Percentiles rank a stretch among this genome's conserved stretches.
phyloP scores from a whole-genome alignment of 2,113 vertebrate genomes.

The Opisthocomus hoazin region DNA sequence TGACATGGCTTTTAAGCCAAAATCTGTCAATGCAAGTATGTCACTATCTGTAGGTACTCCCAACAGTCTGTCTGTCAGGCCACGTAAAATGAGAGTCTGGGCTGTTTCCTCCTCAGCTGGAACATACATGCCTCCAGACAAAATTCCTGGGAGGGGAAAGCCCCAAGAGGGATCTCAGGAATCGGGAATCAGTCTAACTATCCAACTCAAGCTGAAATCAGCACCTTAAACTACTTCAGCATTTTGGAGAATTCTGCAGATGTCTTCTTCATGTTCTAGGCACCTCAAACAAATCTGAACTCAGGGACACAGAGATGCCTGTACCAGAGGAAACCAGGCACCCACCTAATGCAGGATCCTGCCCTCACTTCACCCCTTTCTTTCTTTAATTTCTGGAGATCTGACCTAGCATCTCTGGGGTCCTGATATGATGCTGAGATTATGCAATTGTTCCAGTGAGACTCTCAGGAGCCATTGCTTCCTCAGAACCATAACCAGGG shows the following conservation, averaged over 20 bases:
- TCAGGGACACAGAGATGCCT: neutral
- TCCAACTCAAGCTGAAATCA: neutral
- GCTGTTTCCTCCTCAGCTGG: neutral
- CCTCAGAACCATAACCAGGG: neutral
- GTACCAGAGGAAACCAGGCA: neutral
- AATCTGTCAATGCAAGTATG: neutral
- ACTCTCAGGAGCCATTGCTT: neutral
- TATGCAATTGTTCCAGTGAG: neutral
- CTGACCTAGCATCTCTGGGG: neutral
- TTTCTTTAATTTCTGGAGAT: neutral
- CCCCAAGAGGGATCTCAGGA: neutral
- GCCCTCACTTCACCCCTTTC: neutral
- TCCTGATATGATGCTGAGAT: neutral
- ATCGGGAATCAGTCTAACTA: neutral
- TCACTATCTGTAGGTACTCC: neutral
- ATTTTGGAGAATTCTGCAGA: neutral
- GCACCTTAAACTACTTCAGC: neutral
- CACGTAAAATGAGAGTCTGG: fast-evolving
- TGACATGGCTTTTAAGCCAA: neutral
- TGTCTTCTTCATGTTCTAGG: neutral
- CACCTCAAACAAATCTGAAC: neutral
- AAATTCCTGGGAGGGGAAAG: neutral
- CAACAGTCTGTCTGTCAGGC: neutral
- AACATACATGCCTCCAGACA: neutral
- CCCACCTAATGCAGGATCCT: neutral